A percentile compares a stretch with the other conserved stretches of the same genome.
Evolutionary conservation across 2,113 vertebrate genomes (phyloP).

Genomic region (Psophia crepitans): DNA sequence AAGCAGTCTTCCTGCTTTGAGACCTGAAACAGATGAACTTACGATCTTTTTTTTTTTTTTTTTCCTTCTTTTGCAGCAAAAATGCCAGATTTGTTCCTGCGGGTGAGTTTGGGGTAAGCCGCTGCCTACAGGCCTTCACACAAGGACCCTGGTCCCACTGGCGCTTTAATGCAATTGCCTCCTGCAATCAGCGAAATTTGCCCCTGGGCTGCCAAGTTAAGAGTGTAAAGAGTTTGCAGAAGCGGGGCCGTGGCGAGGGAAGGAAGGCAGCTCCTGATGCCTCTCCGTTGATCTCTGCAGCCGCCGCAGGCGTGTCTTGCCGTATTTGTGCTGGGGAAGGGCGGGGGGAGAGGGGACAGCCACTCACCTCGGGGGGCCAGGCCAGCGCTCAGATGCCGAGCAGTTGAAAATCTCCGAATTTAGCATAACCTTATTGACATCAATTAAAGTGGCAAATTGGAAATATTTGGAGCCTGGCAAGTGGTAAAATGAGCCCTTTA

Average conservation of each 20-base stretch:
- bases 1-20: background rate
- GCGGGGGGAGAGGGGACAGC: background rate
- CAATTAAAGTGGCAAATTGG: conserved; percentile 78
- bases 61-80: background rate
- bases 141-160: background rate
- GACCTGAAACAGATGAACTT: conserved; percentile 42
- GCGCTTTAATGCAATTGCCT: background rate
- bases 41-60: background rate
- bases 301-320: background rate
- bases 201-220: background rate
- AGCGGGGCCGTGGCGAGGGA: background rate
- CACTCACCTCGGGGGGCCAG: conserved; percentile 26
- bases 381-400: background rate
- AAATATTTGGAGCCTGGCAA: conserved; percentile 72
- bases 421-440: conserved; percentile 82
- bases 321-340: background rate
- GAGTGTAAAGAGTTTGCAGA: background rate
- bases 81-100: conserved; percentile 31
- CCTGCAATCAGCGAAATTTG: conserved; percentile 10
- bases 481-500: conserved; percentile 73
- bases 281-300: background rate
- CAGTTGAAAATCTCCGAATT: conserved; percentile 72
- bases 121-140: background rate
- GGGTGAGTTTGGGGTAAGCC: background rate
- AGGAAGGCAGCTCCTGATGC: background rate